Evolutionary conservation across 2,113 vertebrate species (phyloP).

Genomic region (Calyptomena viridis): DNA sequence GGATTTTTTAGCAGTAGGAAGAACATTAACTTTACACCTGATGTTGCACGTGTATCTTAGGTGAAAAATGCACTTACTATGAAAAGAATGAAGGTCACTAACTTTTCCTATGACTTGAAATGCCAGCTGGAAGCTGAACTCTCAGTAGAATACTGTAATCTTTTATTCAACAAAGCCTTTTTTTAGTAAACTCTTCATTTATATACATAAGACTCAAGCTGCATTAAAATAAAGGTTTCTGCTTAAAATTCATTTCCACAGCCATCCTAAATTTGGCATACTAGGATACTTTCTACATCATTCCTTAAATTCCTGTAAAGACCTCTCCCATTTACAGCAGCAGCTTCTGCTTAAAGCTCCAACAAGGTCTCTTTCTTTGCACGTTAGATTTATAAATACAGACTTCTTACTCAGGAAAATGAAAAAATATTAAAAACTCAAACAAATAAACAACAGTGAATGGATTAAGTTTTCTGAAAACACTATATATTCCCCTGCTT

Average conservation of each 20-base stretch:
- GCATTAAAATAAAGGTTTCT: conserved; percentile 47
- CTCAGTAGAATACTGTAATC: neutral
- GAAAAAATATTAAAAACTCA: neutral
- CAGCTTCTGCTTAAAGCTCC: conserved; percentile 63
- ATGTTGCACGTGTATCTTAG: neutral
- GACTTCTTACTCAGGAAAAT: neutral
- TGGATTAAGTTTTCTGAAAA: neutral
- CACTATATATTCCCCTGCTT: neutral
- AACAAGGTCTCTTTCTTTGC: conserved; percentile 73
- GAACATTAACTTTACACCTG: neutral
- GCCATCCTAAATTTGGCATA: conserved; percentile 68
- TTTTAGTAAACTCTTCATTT: neutral
- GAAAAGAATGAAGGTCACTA: neutral
- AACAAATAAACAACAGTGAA: conserved; percentile 13
- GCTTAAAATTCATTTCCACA: conserved; percentile 59
- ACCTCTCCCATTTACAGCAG: conserved; percentile 72
- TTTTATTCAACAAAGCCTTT: neutral
- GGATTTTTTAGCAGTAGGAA: neutral
- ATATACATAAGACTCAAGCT: neutral
- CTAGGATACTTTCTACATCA: conserved; percentile 74
- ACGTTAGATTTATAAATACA: conserved; percentile 23
- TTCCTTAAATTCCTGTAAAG: conserved; percentile 79
- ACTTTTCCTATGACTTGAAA: neutral
- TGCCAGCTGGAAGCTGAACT: neutral
- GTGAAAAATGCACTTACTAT: neutral